These are phyloP conservation scores for Carcinoscorpius rotundicauda DNA, from an alignment of 1,140 invertebrate genomes.

Conservation along the genomic window DNA sequence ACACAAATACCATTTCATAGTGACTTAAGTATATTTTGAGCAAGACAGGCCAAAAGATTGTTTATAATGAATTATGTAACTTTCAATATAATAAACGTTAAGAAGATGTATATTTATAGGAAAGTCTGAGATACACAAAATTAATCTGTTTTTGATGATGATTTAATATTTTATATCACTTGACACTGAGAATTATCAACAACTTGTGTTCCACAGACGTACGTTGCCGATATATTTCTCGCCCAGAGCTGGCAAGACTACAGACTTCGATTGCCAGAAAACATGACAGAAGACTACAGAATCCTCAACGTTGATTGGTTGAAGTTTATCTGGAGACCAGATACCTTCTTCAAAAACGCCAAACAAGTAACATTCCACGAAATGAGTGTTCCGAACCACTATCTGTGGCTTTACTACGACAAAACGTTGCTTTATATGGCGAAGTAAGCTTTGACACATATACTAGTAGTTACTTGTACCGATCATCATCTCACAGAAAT, in stretches of 20 bases:
- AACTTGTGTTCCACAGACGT: slow-evolving; percentile 47
- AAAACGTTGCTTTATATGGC: slow-evolving; percentile 25
- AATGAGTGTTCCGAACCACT: slow-evolving; percentile 83
- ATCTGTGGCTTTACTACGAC: slow-evolving; percentile 25
- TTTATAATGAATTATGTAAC: too few species aligned
- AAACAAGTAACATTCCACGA: slow-evolving; percentile 77
- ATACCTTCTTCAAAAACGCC: slow-evolving; percentile 86
- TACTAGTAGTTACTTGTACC: not conserved
- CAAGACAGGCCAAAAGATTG: too few species aligned
- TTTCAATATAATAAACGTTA: too few species aligned
- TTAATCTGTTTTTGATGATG: not conserved
- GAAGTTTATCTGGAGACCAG: slow-evolving; percentile 78
- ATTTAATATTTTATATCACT: not conserved
- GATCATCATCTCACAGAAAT: not conserved
- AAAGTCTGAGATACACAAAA: too few species aligned
- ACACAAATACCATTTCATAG: too few species aligned
- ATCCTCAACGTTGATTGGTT: slow-evolving; percentile 22
- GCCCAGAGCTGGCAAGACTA: slow-evolving; percentile 84
- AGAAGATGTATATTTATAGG: too few species aligned
- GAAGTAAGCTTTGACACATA: slow-evolving; percentile 18
- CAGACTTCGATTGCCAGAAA: slow-evolving; percentile 30
- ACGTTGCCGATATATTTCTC: slow-evolving; percentile 83
- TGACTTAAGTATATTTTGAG: too few species aligned
- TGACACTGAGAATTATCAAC: not conserved
- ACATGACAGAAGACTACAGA: slow-evolving; percentile 83